phyloP scores from a whole-genome alignment of 2,113 vertebrate genomes.

The Murina feae region DNA sequence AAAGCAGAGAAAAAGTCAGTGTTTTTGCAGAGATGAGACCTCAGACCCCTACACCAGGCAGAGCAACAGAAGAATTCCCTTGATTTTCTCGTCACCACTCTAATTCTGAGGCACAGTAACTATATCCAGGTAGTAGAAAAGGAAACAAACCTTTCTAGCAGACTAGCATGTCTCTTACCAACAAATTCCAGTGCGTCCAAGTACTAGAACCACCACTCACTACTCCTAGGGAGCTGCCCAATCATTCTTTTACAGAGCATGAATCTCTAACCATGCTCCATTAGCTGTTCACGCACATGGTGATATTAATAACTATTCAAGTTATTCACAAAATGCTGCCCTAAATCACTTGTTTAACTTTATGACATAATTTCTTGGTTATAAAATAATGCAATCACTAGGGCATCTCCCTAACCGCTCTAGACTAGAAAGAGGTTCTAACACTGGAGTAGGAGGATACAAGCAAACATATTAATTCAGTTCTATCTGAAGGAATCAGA shows the following conservation, averaged over 20 bases:
- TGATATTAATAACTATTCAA: background rate
- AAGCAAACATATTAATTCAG: background rate
- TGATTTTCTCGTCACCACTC: background rate
- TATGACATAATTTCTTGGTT: background rate
- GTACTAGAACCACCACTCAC: background rate
- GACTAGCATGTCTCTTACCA: background rate
- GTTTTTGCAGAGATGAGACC: background rate
- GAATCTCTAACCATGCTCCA: background rate
- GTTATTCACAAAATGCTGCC: background rate
- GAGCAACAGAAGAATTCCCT: background rate
- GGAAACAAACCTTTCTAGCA: background rate
- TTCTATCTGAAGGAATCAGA: background rate
- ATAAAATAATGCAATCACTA: background rate
- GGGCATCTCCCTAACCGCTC: background rate
- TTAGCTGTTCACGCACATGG: background rate
- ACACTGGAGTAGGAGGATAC: background rate
- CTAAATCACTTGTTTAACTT: background rate
- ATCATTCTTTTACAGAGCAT: background rate
- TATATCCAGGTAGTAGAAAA: background rate
- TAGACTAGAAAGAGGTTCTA: background rate
- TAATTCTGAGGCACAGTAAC: background rate
- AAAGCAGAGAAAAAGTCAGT: background rate
- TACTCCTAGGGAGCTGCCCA: background rate
- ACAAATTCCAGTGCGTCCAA: background rate
- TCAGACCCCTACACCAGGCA: background rate